Evolutionary conservation across 2,113 vertebrate genomes (phyloP).

Genomic region (Mohoua ochrocephala): DNA sequence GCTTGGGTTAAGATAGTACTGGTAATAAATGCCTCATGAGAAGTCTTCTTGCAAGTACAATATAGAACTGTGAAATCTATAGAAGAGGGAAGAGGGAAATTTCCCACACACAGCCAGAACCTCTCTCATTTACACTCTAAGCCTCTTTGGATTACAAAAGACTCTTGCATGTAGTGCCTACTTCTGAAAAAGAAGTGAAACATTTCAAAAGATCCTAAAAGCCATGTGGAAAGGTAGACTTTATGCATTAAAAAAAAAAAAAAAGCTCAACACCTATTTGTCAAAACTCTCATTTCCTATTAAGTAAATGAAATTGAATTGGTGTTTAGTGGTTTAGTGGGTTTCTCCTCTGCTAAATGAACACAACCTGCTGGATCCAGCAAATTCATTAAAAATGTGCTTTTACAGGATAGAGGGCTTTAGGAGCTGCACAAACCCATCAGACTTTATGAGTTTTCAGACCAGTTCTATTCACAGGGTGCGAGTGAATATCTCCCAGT

Average conservation of each 20-base stretch:
- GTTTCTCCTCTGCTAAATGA: constrained; percentile 48
- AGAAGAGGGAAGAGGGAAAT: neutral
- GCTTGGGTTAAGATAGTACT: constrained; percentile 33
- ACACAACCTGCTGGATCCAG: neutral
- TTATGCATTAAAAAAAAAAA: neutral
- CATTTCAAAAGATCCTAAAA: neutral
- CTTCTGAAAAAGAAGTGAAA: neutral
- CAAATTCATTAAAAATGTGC: constrained; percentile 41
- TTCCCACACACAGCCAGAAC: neutral
- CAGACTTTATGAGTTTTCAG: constrained; percentile 36
- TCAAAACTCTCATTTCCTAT: constrained; percentile 66
- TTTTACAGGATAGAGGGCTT: constrained; percentile 9
- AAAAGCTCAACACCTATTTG: neutral
- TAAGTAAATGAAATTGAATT: constrained; percentile 57
- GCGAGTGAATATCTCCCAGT: constrained; percentile 1
- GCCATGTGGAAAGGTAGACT: neutral
- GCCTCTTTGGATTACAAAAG: neutral
- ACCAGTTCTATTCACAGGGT: neutral
- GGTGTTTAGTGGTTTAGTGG: constrained; percentile 18
- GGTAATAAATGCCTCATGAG: neutral
- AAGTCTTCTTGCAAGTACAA: neutral
- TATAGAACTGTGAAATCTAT: neutral
- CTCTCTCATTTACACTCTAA: neutral
- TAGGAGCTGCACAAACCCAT: neutral
- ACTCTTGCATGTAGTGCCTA: neutral